Base-by-base conservation (phyloP, 2,888 invertebrate genomes). In the Cataglyphis rosenhaueri region DNA sequence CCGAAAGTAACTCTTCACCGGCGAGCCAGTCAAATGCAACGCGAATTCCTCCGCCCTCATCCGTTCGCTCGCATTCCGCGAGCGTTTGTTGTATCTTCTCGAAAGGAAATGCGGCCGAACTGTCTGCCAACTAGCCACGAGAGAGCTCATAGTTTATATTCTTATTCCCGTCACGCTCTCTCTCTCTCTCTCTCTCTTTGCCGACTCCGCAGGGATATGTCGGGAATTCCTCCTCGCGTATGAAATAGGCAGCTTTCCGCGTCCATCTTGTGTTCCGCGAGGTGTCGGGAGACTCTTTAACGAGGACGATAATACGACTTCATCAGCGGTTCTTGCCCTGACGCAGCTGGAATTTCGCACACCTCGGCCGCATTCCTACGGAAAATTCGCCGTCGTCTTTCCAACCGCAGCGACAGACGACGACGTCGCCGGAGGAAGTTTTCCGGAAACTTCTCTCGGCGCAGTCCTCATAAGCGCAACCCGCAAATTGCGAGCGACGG, bases 281-380 rank as follows among this genome's bases (percentile, higher is more conserved):
- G 38, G 38, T 10, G 38, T 10, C 21, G 15, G 48, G 25, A 57
- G 21, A 38, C 41, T 21, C 21, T 78, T 71, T 57, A 79, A 75
- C 78, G 74, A 83, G 52, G 57, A 76, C 44, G 61, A 86, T 76
- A 70, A 65, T 66, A 84, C 35, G 73, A 83, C 84, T 84, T 81
- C 84, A 87, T 87, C 87, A 83, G 83, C 85, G 75, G 78, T 85
- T 83, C 73, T 71, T 65, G 57, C 18, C 41, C 84, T 75, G 79
- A 85, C 81, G 66, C 64, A 66, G 74, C 76, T 81, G 74, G 64
- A 84, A 81, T 86, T 81, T 84, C 73, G 41, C 68, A n/a, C 32
- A 41, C 25, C 59, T 73, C 35, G 25, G 71, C 64, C 82, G 73
- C 86, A 81, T 86, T 86, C 73, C 76, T 61, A 32, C 25, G 65